Evolutionary conservation across 1,140 invertebrate species (phyloP).

Genomic region (Heliconius congener): DNA sequence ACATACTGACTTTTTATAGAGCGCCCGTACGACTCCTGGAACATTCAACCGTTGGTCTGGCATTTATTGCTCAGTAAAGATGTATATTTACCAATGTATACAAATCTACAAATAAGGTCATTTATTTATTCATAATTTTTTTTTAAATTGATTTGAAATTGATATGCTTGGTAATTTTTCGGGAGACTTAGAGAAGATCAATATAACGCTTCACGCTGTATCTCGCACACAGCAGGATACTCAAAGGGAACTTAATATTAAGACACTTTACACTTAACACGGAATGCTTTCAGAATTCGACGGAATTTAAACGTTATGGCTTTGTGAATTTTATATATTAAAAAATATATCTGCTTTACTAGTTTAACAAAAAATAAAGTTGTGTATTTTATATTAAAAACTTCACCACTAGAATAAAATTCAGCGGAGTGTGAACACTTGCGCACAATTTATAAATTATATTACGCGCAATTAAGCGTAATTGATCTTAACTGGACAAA

Average conservation of each 20-base stretch:
- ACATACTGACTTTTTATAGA: slow-evolving; percentile 76
- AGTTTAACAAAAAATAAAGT: no score
- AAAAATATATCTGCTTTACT: no score
- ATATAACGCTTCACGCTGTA: no score
- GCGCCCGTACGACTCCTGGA: slow-evolving; percentile 59
- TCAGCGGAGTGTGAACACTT: slow-evolving; percentile 21
- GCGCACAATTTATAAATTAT: slow-evolving; percentile 69
- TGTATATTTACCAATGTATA: background rate
- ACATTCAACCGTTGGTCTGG: slow-evolving; percentile 45
- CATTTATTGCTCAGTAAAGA: slow-evolving; percentile 16
- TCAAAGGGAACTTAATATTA: no score
- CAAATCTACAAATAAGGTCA: background rate
- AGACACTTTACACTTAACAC: no score
- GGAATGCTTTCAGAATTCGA: no score
- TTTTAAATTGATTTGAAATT: no score
- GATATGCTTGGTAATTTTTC: no score
- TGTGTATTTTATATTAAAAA: background rate
- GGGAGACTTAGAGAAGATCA: no score
- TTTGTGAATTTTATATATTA: no score
- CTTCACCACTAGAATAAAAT: slow-evolving; percentile 1
- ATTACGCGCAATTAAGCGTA: slow-evolving; percentile 74
- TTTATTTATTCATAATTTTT: background rate
- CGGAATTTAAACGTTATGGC: no score
- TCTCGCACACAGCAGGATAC: no score
- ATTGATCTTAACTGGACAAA: slow-evolving; percentile 65